Conservation (phyloP, 2,888 invertebrate species). For the Hipparchia semele region DNA sequence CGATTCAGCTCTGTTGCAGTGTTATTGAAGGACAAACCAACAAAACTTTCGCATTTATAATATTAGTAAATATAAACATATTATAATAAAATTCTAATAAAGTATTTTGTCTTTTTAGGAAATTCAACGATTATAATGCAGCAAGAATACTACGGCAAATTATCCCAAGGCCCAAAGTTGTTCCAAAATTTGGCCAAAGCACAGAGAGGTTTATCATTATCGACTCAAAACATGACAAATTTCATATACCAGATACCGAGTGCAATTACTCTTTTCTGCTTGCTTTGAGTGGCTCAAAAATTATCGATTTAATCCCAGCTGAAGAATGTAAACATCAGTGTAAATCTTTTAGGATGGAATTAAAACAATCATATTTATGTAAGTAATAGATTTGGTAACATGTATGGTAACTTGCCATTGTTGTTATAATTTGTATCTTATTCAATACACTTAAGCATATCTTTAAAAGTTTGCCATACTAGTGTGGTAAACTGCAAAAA, state of each 20-base stretch:
- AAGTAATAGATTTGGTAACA: conserved; percentile 67
- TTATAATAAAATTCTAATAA: neutral
- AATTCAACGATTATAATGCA: conserved; percentile 89
- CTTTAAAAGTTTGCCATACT: too few relatives aligned
- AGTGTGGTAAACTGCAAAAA: too few relatives aligned
- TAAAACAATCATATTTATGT: conserved; percentile 90
- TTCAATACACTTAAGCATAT: too few relatives aligned
- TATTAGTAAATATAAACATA: neutral
- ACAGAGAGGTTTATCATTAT: conserved; percentile 91
- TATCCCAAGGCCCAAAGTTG: conserved; percentile 87
- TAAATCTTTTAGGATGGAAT: conserved; percentile 86
- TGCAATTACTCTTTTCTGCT: conserved; percentile 91
- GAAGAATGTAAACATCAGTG: conserved; percentile 89
- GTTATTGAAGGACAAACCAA: too few relatives aligned
- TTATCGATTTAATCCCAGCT: conserved; percentile 89
- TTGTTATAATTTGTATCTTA: too few relatives aligned
- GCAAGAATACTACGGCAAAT: conserved; percentile 87
- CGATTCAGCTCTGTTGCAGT: too few relatives aligned
- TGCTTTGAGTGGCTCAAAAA: conserved; percentile 88
- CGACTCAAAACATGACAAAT: conserved; percentile 85
- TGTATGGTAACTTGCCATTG: too few relatives aligned
- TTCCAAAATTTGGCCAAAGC: conserved; percentile 89
- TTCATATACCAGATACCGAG: conserved; percentile 90
- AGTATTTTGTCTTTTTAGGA: conserved; percentile 77
- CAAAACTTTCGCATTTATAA: too few relatives aligned